Percentiles rank a stretch among this genome's conserved stretches.
Conservation (phyloP, 2,113 vertebrate species). For the Megaceryle torquata region DNA sequence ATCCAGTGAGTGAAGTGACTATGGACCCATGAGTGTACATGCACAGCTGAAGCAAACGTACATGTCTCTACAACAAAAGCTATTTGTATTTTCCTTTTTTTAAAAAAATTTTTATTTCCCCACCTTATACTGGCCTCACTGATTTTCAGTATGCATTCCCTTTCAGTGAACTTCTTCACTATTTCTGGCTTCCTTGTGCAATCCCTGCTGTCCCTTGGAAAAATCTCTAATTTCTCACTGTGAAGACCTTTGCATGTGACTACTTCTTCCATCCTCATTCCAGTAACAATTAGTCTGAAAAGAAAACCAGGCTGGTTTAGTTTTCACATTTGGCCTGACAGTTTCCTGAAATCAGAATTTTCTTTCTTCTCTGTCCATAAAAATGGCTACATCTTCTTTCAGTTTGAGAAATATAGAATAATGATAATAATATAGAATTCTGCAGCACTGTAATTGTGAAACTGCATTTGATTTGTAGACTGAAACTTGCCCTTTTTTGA, state of each 20-base stretch:
- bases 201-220: neutral
- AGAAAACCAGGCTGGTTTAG: neutral
- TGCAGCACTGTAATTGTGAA: neutral
- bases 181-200: neutral
- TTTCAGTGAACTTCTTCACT: neutral
- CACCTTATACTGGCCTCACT: accelerated
- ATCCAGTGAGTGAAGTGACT: neutral
- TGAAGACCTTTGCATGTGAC: neutral
- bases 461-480: neutral
- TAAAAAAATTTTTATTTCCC: neutral
- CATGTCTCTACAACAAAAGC: neutral
- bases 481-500: neutral
- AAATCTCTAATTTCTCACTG: neutral
- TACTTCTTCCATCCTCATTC: neutral
- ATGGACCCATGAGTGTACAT: neutral
- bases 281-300: neutral
- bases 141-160: neutral
- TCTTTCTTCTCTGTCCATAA: neutral
- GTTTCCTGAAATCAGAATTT: neutral
- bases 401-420: neutral
- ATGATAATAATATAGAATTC: neutral
- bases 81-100: neutral
- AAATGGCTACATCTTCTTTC: neutral
- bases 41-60: neutral
- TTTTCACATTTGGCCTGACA: neutral